A percentile compares a stretch with the other conserved stretches of the same genome.
Conservation (phyloP, 2,888 invertebrate species). For the Acleris literana region DNA sequence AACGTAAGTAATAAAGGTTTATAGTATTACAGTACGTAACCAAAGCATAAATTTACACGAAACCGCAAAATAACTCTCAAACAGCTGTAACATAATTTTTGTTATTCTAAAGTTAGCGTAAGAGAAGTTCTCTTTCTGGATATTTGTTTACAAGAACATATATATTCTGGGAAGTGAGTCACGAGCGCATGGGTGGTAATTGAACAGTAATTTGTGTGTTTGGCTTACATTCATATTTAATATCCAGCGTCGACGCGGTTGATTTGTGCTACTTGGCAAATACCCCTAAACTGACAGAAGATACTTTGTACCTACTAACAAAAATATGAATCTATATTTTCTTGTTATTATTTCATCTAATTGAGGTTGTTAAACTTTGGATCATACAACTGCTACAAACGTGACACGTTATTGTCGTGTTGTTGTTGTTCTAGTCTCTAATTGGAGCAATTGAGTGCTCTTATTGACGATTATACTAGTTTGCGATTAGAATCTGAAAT, state of each 20-base stretch:
- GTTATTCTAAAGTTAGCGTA: neutral
- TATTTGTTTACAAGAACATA: conserved; percentile 37
- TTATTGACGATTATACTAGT: conserved; percentile 38
- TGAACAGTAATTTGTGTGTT: conserved; percentile 44
- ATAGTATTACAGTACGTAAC: neutral
- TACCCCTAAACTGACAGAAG: conserved; percentile 38
- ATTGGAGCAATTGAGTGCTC: conserved; percentile 28
- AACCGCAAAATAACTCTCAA: conserved; percentile 12
- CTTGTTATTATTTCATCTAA: neutral
- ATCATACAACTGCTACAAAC: conserved; percentile 3
- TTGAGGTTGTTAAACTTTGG: conserved; percentile 6
- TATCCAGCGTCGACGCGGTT: conserved; percentile 44
- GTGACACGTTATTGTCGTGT: conserved; percentile 8
- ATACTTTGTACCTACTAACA: conserved; percentile 1
- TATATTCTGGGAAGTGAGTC: conserved; percentile 31
- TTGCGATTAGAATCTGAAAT: conserved; percentile 42
- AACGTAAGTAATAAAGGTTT: too few relatives aligned
- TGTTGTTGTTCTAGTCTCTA: conserved; percentile 24
- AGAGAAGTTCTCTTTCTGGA: conserved; percentile 18
- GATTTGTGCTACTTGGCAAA: conserved; percentile 56
- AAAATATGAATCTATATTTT: too few relatives aligned
- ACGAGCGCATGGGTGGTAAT: conserved; percentile 29
- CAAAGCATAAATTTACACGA: neutral
- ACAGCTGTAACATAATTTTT: conserved; percentile 17
- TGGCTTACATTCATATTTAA: conserved; percentile 46